These are phyloP conservation scores for Lamprologus sp. DNA, from an alignment of 2,113 vertebrate species.

Conservation along the genomic window DNA sequence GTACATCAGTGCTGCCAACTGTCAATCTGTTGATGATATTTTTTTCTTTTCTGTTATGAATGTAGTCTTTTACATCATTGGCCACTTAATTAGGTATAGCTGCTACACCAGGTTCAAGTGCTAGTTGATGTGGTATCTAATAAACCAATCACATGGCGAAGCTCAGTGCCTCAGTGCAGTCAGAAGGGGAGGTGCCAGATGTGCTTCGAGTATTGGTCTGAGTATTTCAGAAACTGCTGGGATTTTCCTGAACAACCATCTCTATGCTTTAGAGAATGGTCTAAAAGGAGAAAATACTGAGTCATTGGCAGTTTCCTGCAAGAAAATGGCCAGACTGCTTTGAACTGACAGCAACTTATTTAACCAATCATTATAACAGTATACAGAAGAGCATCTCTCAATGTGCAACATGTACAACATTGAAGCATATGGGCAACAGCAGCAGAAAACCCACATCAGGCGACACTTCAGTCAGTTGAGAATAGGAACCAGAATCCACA, in stretches of 20 bases:
- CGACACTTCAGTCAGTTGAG: neutral
- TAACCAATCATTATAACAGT: neutral
- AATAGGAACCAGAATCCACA: neutral
- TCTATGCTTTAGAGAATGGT: neutral
- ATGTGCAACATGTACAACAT: neutral
- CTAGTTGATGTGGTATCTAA: neutral
- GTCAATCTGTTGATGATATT: neutral
- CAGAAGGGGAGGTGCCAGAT: neutral
- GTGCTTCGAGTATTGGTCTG: neutral
- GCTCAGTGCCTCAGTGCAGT: neutral
- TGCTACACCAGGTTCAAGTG: neutral
- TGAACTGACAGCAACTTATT: neutral
- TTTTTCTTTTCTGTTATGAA: neutral
- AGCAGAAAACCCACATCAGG: neutral
- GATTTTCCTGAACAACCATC: neutral
- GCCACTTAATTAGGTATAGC: neutral
- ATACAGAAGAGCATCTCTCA: neutral
- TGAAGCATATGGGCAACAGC: neutral
- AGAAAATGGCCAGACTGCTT: neutral
- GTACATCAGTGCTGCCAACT: neutral
- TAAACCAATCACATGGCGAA: neutral
- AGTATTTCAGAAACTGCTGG: neutral
- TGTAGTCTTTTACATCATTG: neutral
- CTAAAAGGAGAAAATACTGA: neutral
- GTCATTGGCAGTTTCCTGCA: neutral